These are phyloP conservation scores for Scaptomyza graminum DNA, from an alignment of 1,140 invertebrate species.

Conservation along the genomic window DNA sequence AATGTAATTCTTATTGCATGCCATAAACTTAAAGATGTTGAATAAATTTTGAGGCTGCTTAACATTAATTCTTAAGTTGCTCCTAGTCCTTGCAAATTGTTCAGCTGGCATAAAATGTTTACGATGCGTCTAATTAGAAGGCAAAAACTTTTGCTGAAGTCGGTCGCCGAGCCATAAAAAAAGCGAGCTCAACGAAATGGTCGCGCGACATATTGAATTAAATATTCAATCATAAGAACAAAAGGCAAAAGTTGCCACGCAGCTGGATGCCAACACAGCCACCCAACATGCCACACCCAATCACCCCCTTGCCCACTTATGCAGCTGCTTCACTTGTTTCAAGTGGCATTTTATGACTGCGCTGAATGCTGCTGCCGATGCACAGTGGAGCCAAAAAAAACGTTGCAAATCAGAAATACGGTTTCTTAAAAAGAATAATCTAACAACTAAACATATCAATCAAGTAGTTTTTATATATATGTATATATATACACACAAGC, in stretches of 20 bases:
- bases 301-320: background rate
- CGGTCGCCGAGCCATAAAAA: slow-evolving; percentile 30
- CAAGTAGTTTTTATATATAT: no score
- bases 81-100: background rate
- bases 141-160: slow-evolving; percentile 15
- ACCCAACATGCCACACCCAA: background rate
- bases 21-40: background rate
- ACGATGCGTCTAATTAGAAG: slow-evolving; percentile 48
- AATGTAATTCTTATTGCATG: background rate
- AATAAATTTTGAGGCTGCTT: slow-evolving; percentile 3
- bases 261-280: slow-evolving; percentile 7
- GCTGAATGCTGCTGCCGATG: slow-evolving; percentile 36
- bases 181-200: slow-evolving; percentile 44
- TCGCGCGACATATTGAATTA: slow-evolving; percentile 75
- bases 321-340: slow-evolving; percentile 20
- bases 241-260: slow-evolving; percentile 59
- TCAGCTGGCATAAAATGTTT: slow-evolving; percentile 39
- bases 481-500: no score
- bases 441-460: no score
- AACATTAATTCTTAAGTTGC: slow-evolving; percentile 10
- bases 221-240: slow-evolving; percentile 78
- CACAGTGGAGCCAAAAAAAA: background rate
- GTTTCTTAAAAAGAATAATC: background rate
- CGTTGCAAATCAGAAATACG: no score
- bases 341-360: slow-evolving; percentile 71